Evolutionary conservation across 2,888 invertebrate species (phyloP).

Genomic region (Synanthedon andrenaeformis): DNA sequence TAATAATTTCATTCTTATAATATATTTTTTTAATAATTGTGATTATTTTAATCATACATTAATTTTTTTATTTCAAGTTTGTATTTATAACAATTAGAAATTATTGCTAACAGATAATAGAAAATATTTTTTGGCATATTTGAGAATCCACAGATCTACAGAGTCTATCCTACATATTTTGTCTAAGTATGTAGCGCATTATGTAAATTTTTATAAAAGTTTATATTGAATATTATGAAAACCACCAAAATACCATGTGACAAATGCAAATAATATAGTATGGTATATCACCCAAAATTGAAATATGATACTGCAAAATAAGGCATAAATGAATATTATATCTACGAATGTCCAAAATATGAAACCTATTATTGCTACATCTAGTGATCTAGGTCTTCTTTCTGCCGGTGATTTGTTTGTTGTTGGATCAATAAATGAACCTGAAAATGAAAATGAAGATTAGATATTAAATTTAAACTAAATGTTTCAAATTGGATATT

Average conservation of each 20-base stretch:
- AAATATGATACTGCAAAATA: constrained; percentile 51
- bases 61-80: too few relatives aligned
- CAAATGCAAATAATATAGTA: constrained; percentile 61
- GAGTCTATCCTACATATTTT: too few relatives aligned
- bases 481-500: too few relatives aligned
- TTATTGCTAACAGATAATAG: too few relatives aligned
- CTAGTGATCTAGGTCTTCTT: constrained; percentile 31
- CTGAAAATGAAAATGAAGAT: constrained; percentile 30
- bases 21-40: neutral
- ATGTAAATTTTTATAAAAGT: constrained; percentile 20
- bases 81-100: too few relatives aligned
- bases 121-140: constrained; percentile 22
- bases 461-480: too few relatives aligned
- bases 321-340: constrained; percentile 47
- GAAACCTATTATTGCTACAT: constrained; percentile 56
- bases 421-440: constrained; percentile 37
- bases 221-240: constrained; percentile 72
- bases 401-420: constrained; percentile 29
- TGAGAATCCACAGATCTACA: constrained; percentile 31
- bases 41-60: neutral
- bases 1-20: neutral
- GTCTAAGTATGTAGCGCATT: neutral
- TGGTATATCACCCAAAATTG: constrained; percentile 69
- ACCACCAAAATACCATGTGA: constrained; percentile 70
- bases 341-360: constrained; percentile 76